Conservation (phyloP, 1,140 invertebrate species). For the Lordiphosa clarofinis region DNA sequence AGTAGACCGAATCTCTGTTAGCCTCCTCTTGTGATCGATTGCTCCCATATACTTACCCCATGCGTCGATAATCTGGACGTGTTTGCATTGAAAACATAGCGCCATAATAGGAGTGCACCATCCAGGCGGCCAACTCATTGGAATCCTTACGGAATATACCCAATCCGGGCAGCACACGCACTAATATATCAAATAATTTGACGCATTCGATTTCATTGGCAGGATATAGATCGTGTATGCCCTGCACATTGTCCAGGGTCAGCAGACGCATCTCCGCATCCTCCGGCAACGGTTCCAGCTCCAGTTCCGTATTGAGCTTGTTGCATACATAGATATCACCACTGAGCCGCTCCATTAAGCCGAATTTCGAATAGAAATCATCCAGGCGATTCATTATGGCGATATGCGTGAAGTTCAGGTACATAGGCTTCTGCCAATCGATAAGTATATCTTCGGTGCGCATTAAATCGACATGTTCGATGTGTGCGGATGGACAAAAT, state of each 20-base stretch:
- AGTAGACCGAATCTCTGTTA: not conserved
- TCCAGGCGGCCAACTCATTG: conserved; percentile 88
- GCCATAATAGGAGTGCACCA: conserved; percentile 93
- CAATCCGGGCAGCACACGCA: conserved; percentile 86
- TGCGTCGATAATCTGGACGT: conserved; percentile 87
- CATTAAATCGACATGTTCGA: conserved; percentile 85
- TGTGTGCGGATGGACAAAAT: conserved; percentile 87
- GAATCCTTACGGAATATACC: conserved; percentile 86
- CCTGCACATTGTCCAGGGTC: conserved; percentile 87
- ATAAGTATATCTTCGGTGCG: conserved; percentile 87
- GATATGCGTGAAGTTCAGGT: conserved; percentile 90
- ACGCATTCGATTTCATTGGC: conserved; percentile 91
- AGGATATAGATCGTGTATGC: conserved; percentile 90
- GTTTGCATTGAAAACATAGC: conserved; percentile 96
- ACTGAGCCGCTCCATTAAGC: conserved; percentile 86
- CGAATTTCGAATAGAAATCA: conserved; percentile 81
- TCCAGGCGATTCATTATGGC: conserved; percentile 87
- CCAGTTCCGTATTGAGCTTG: conserved; percentile 81
- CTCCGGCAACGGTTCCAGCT: conserved; percentile 83
- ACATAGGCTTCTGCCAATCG: conserved; percentile 88
- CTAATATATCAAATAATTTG: conserved; percentile 89
- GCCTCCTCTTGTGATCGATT: not conserved
- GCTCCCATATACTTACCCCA: conserved; percentile 82
- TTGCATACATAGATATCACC: conserved; percentile 88
- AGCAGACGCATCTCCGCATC: conserved; percentile 86